Conservation (phyloP, 2,888 invertebrate genomes). For the Epicampocera succincta region DNA sequence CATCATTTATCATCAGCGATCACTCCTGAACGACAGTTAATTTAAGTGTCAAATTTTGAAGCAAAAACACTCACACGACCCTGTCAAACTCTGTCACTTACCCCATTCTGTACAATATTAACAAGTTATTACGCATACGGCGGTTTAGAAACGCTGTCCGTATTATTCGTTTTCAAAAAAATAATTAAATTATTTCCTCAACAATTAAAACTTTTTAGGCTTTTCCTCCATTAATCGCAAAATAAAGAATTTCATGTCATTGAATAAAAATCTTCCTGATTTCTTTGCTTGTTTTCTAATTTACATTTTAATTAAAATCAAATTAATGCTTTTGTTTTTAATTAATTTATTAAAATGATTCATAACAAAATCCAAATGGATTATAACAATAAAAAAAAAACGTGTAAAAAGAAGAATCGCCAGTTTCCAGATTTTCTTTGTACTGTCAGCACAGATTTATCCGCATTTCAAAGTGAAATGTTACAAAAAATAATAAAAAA, state of each 20-base stretch:
- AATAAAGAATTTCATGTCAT: constrained; percentile 30
- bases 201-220: not conserved
- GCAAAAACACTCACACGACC: too few relatives aligned
- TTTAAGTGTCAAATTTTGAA: too few relatives aligned
- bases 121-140: too few relatives aligned
- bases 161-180: not conserved
- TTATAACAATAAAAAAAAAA: constrained; percentile 59
- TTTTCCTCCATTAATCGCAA: constrained; percentile 13
- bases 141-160: too few relatives aligned
- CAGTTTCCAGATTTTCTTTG: constrained; percentile 61
- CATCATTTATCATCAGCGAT: too few relatives aligned
- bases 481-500: constrained; percentile 48
- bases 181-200: not conserved
- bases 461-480: constrained; percentile 54
- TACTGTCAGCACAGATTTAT: constrained; percentile 67
- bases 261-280: constrained; percentile 62
- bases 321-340: constrained; percentile 47
- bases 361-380: constrained; percentile 63
- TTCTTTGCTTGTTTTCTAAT: constrained; percentile 49
- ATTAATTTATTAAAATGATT: constrained; percentile 51
- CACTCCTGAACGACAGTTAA: too few relatives aligned
- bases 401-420: constrained; percentile 15
- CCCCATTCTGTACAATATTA: too few relatives aligned
- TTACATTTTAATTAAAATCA: constrained; percentile 58
- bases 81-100: too few relatives aligned